Base-by-base conservation (phyloP, 2,888 invertebrate species). In the Dicranocentrus wangi region DNA sequence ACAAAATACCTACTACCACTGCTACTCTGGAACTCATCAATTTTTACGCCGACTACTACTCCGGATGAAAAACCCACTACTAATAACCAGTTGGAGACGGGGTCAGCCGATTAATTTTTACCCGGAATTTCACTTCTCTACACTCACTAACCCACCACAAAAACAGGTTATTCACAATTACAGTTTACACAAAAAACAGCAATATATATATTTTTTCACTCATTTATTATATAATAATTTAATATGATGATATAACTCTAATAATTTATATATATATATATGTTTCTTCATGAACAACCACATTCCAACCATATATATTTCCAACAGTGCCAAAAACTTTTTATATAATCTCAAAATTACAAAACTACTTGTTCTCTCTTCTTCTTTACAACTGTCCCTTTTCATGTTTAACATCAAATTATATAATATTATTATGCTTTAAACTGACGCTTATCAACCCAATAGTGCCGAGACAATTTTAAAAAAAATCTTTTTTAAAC, bases 141-240 rank as follows among this genome's bases (percentile, higher is more conserved):
- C 83, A 85, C 75, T 82, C 83, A 85, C 84, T 85, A 83, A 85
- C 83, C 83, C 71, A 73, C 66, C 55, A 82, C 60, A 75, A 68
- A 53, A 78, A 78, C 82, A 82, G 82, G 82, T 82, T 82, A 82
- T 43, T 78, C 71, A 70, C 78, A 78, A 78, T 72, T 82, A 82
- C 77, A 82, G 58, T 66, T 51, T 78, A 78, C 78, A 78, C 78
- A 65, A 70, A 78, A 70, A 73, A 47, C 32, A 47, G 53, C 53
- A n/a, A n/a, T n/a, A n/a, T n/a, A n/a, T n/a, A 47, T 63, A 63
- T 21, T 61, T 23, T 70, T 32, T 51, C 63, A 21, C 65, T 32
- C 63, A 47, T 69, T 66, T 27, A 51, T 55, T 32, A 69, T 39
- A 47, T 47, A 69, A 21, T 39, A 43, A 43, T 70, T 51, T n/a